phyloP scores from a whole-genome alignment of 2,888 invertebrate genomes.

The Steinernema scapterisci region DNA sequence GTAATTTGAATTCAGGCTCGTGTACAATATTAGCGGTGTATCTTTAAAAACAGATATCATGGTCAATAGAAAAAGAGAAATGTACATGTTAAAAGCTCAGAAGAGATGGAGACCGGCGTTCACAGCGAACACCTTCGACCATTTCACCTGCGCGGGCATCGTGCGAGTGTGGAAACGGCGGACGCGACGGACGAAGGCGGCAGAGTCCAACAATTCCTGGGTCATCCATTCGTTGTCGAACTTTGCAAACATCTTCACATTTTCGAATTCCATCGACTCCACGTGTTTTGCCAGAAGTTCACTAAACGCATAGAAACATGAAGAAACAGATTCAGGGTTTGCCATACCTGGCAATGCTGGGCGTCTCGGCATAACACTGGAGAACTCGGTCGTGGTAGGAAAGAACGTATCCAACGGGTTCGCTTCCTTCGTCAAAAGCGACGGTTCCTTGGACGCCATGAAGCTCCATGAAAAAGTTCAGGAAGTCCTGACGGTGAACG shows the following conservation, averaged over 20 bases:
- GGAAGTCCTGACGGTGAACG: constrained; percentile 45
- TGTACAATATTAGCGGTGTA: too few relatives aligned
- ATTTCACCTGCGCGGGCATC: constrained; percentile 57
- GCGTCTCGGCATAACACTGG: constrained; percentile 61
- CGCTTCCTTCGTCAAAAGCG: constrained; percentile 46
- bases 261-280: constrained; percentile 21
- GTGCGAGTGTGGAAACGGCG: constrained; percentile 61
- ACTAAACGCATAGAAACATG: constrained; percentile 3
- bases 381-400: constrained; percentile 51
- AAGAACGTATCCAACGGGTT: constrained; percentile 58
- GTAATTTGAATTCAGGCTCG: too few relatives aligned
- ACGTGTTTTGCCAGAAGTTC: constrained; percentile 37
- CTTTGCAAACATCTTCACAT: constrained; percentile 38
- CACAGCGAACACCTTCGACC: constrained; percentile 54
- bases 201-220: constrained; percentile 34
- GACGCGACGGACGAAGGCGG: constrained; percentile 42
- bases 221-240: constrained; percentile 34
- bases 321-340: neutral
- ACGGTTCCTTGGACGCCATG: constrained; percentile 45
- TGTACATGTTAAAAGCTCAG: constrained; percentile 38
- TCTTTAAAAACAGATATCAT: too few relatives aligned
- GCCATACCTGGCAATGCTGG: constrained; percentile 46
- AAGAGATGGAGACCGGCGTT: constrained; percentile 63
- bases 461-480: constrained; percentile 45
- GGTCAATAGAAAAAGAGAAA: neutral